Percentiles rank a stretch among this genome's conserved stretches.
Conservation (phyloP, 2,888 invertebrate species). For the Synergus umbraculus region DNA sequence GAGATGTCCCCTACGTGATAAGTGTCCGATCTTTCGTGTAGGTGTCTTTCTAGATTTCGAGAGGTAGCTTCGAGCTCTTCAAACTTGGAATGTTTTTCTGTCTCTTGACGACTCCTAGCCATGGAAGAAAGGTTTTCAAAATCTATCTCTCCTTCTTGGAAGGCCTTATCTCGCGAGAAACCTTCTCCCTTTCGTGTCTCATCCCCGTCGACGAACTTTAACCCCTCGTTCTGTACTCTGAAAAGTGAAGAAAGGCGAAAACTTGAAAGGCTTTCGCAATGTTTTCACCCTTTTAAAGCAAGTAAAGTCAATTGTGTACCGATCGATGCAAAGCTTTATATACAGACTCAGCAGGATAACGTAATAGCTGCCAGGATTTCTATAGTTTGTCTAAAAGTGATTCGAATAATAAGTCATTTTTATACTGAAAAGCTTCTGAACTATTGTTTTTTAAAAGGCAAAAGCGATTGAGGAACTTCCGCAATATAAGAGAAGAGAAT, state of each 20-base stretch:
- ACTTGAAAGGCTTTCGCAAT: conserved; percentile 40
- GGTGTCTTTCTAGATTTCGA: conserved; percentile 65
- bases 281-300: conserved; percentile 43
- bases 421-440: neutral
- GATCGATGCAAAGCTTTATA: conserved; percentile 26
- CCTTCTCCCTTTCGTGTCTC: conserved; percentile 2
- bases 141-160: conserved; percentile 19
- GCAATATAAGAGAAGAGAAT: neutral
- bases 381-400: neutral
- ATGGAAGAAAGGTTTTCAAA: conserved; percentile 38
- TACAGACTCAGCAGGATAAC: neutral
- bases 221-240: conserved; percentile 30
- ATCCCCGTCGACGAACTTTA: conserved; percentile 61
- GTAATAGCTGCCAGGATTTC: neutral
- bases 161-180: conserved; percentile 49
- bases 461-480: neutral
- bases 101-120: conserved; percentile 52
- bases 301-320: conserved; percentile 28
- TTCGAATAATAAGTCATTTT: neutral
- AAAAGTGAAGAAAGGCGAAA: conserved; percentile 5
- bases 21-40: conserved; percentile 56
- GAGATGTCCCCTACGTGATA: conserved; percentile 4
- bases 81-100: conserved; percentile 65
- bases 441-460: neutral
- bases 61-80: conserved; percentile 71